Evolutionary conservation across 2,113 vertebrate genomes (phyloP).

Genomic region (Melanerpes aurifrons): DNA sequence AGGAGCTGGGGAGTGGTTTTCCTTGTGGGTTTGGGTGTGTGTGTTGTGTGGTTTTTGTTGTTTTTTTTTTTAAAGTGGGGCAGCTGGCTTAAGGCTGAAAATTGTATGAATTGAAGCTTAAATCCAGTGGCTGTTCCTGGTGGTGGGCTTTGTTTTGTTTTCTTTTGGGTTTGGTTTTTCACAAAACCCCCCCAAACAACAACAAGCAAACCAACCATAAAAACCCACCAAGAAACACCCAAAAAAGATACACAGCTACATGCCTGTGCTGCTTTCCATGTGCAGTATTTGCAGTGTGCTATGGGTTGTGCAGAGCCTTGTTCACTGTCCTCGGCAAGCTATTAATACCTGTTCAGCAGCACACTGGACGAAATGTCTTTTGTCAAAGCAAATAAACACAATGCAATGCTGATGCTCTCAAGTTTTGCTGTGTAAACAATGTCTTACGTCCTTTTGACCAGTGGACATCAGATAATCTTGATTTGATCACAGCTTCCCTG

Average conservation of each 20-base stretch:
- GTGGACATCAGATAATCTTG: not conserved
- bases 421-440: not conserved
- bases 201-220: no score
- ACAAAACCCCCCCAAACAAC: no score
- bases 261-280: not conserved
- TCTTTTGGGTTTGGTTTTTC: not conserved
- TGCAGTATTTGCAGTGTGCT: not conserved
- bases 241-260: not conserved
- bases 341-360: not conserved
- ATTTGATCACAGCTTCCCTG: not conserved
- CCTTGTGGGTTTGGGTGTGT: no score
- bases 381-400: not conserved
- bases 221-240: no score
- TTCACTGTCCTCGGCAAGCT: not conserved
- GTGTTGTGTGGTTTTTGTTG: not conserved
- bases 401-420: not conserved
- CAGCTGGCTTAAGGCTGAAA: not conserved
- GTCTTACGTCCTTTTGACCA: not conserved
- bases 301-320: not conserved
- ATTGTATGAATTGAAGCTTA: not conserved
- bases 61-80: not conserved
- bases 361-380: not conserved
- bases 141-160: not conserved
- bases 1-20: not conserved
- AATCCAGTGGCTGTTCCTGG: not conserved